phyloP scores from a whole-genome alignment of 2,113 vertebrate species.

The Phyllostomus discolor region DNA sequence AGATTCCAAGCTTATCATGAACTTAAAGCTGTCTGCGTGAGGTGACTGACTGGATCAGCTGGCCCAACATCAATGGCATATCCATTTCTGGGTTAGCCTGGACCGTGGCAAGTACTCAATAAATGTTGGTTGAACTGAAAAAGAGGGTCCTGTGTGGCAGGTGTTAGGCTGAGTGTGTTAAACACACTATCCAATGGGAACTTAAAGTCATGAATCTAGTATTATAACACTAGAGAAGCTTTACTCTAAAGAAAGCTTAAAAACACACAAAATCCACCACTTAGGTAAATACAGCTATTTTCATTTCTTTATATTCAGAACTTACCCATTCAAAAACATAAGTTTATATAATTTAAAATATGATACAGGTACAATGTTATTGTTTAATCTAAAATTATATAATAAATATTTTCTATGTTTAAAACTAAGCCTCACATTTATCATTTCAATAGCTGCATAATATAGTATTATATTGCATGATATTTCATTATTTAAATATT shows the following conservation, averaged over 20 bases:
- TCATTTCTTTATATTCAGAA: conserved; percentile 28
- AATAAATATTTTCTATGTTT: conserved; percentile 44
- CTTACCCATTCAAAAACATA: neutral
- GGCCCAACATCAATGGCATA: neutral
- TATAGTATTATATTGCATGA: neutral
- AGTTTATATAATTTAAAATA: conserved; percentile 47
- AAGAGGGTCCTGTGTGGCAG: neutral
- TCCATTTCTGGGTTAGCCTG: neutral
- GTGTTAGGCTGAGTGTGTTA: neutral
- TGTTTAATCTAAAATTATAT: conserved; percentile 33
- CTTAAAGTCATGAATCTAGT: neutral
- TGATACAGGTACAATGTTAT: conserved; percentile 9
- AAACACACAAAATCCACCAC: neutral
- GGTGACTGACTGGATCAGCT: neutral
- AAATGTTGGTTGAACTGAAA: neutral
- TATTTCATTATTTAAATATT: conserved; percentile 42
- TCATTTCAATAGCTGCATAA: conserved; percentile 41
- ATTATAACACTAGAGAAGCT: neutral
- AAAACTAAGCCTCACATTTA: conserved; percentile 43
- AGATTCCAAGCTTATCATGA: neutral
- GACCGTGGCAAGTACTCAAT: neutral
- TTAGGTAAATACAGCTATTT: conserved; percentile 33
- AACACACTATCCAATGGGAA: neutral
- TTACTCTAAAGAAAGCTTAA: conserved; percentile 10
- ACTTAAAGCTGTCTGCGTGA: neutral